Conservation (phyloP, 2,888 invertebrate species). For the Hypena proboscidalis region DNA sequence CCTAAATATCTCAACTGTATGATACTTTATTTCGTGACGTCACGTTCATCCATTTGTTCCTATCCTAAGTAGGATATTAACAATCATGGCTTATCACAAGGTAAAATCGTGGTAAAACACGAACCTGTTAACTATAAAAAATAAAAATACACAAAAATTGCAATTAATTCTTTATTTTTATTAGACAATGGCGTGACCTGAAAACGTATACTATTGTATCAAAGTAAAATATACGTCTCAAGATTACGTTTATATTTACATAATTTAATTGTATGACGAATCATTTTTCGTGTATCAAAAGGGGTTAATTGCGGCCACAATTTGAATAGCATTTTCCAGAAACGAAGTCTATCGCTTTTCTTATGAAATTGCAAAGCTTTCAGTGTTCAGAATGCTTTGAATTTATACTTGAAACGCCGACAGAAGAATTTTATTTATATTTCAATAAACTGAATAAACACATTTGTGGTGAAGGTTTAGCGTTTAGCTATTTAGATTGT, state of each 20-base stretch:
- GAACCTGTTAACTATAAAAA: too few species aligned
- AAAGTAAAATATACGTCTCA: not conserved
- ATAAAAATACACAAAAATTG: not conserved
- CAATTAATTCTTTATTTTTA: not conserved
- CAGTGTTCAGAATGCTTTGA: too few species aligned
- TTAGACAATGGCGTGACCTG: not conserved
- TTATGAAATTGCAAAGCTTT: conserved; percentile 5
- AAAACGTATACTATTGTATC: not conserved
- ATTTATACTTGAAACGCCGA: conserved; percentile 10
- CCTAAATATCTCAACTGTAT: not conserved
- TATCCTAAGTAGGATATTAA: too few species aligned
- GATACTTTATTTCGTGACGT: too few species aligned
- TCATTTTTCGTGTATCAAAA: conserved; percentile 9
- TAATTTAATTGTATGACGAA: conserved; percentile 5
- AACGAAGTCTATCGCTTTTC: conserved; percentile 8
- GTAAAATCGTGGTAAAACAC: too few species aligned
- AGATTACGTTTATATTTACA: not conserved
- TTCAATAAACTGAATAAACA: conserved; percentile 20
- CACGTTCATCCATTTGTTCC: too few species aligned
- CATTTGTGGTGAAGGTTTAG: conserved; percentile 20
- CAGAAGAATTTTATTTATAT: conserved; percentile 14
- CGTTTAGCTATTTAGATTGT: conserved; percentile 27
- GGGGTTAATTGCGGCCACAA: conserved; percentile 4
- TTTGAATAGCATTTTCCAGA: conserved; percentile 10
- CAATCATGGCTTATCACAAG: too few species aligned